Base-by-base conservation (phyloP, 1,140 invertebrate species). In the Drosophila willistoni region DNA sequence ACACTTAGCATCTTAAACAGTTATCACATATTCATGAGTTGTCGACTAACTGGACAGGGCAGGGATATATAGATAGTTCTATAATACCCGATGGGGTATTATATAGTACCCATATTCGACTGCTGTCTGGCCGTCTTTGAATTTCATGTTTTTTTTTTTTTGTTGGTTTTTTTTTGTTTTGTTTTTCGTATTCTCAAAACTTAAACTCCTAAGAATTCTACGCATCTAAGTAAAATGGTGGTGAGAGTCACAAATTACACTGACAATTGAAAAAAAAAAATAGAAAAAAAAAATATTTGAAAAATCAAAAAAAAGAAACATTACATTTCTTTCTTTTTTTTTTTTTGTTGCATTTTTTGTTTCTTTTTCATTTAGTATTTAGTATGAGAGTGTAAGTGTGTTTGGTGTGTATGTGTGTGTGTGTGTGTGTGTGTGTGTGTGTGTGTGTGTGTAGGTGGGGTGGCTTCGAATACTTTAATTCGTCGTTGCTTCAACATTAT, bases 11-110 rank as follows among this genome's bases (percentile, higher is more conserved):
- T 89, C 84, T 89, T 89, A 89, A 89, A 89, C 84, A 89, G 84
- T 89, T 51, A 89, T 89, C 84, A 89, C 84, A 89, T 89, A 89
- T 89, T 89, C 84, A 89, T 89, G 84, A 89, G 84, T 89, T 89
- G 84, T 89, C 84, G 84, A 89, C 84, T 77, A 68, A 77, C 84
- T 65, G 77, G 77, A 71, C 74, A 76, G 56, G 61, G 44, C 36
- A 54, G 36, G 6, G 29, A 4, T 1, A 29, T 29, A 51, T 51
- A 51, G 44, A 51, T 51, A 22, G 17, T 19, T 22, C 17, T 22
- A 51, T 51, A 51, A 51, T 22, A 12, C 19, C 7, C 5, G 9
- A 51, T 22, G 19, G 19, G 19, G 19, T 22, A 51, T 51, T 29
- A 51, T 51, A 51, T 22, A 51, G 44, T 51, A 51, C 1, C 44